Evolutionary conservation across 1,140 invertebrate genomes (phyloP).

Genomic region (Euura lappo): DNA sequence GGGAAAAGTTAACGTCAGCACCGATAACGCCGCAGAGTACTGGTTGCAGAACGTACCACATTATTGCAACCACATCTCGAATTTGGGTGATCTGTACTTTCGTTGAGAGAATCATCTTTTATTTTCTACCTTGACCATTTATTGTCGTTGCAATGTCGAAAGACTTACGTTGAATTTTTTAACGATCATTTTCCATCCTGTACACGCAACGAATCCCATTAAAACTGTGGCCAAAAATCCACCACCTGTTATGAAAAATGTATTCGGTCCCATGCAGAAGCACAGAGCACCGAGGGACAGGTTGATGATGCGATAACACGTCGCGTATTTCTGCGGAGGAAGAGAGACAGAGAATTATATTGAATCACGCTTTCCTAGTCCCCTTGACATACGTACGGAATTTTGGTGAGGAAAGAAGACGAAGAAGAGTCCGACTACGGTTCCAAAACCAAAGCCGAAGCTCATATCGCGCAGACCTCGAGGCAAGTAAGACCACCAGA

Average conservation of each 20-base stretch:
- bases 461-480: conserved; percentile 45
- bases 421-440: conserved; percentile 43
- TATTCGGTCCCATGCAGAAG: conserved; percentile 40
- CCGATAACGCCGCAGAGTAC: conserved; percentile 50
- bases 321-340: conserved; percentile 40
- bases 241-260: conserved; percentile 44
- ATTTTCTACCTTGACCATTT: not conserved
- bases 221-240: conserved; percentile 47
- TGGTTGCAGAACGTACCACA: conserved; percentile 54
- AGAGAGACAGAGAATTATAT: not conserved
- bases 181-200: conserved; percentile 45
- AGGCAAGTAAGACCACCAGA: conserved; percentile 49
- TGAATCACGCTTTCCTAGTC: conserved; percentile 3
- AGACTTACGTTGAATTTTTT: conserved; percentile 40
- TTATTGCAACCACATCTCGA: conserved; percentile 31
- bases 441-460: conserved; percentile 40
- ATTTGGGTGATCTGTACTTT: conserved; percentile 35
- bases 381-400: conserved; percentile 39
- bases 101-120: conserved; percentile 4
- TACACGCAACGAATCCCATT: conserved; percentile 46
- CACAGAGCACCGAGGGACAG: conserved; percentile 44
- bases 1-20: conserved; percentile 45
- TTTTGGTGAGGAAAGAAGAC: conserved; percentile 52
- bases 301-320: conserved; percentile 37
- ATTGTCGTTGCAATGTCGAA: not conserved